These are phyloP conservation scores for Mesopsocus fuscifrons DNA, from an alignment of 2,888 invertebrate species.

Conservation along the genomic window DNA sequence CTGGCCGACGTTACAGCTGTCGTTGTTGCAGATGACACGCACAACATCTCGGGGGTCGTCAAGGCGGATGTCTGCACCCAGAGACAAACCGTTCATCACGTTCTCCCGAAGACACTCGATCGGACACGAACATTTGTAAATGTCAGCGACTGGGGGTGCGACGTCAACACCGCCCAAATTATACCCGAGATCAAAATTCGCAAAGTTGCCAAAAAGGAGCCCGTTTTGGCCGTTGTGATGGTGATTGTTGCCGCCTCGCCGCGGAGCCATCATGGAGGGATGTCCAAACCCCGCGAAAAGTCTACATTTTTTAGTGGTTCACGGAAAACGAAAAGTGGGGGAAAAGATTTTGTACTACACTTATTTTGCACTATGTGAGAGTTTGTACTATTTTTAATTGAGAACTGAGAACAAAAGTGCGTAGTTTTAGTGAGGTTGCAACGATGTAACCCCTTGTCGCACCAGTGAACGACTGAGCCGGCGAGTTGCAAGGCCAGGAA, in stretches of 20 bases:
- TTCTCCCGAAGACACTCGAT: constrained; percentile 52
- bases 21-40: constrained; percentile 87
- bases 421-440: too few relatives aligned
- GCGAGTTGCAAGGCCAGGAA: too few relatives aligned
- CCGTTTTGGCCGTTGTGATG: constrained; percentile 4
- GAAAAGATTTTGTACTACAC: neutral
- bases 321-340: too few relatives aligned
- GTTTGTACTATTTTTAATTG: neutral
- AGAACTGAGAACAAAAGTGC: neutral
- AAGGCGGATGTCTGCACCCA: constrained; percentile 33
- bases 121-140: constrained; percentile 60
- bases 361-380: neutral
- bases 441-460: too few relatives aligned
- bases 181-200: constrained; percentile 2
- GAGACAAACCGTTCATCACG: constrained; percentile 10
- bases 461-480: too few relatives aligned
- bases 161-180: constrained; percentile 16
- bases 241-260: too few relatives aligned
- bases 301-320: too few relatives aligned
- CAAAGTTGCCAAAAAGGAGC: neutral
- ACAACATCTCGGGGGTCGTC: constrained; percentile 63
- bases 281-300: too few relatives aligned
- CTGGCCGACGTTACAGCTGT: constrained; percentile 67
- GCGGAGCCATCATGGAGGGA: constrained; percentile 3
- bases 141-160: constrained; percentile 25